Evolutionary conservation across 2,113 vertebrate species (phyloP).

Genomic region (Rattus rattus): DNA sequence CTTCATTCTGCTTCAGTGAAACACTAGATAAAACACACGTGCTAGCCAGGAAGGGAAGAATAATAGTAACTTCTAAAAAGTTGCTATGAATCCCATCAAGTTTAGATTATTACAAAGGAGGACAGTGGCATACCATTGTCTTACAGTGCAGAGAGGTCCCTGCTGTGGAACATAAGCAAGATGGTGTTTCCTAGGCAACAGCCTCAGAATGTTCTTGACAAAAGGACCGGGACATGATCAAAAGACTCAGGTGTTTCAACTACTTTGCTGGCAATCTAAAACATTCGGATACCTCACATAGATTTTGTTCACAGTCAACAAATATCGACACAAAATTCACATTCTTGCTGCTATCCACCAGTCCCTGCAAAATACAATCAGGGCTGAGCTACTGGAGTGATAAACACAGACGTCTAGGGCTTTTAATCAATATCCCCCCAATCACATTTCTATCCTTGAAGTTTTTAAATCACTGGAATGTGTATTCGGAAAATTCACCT

Average conservation of each 20-base stretch:
- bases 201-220: not conserved
- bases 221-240: not conserved
- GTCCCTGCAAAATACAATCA: not conserved
- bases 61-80: not conserved
- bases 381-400: not conserved
- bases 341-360: not conserved
- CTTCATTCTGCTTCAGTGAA: not conserved
- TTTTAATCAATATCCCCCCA: not conserved
- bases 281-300: not conserved
- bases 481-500: constrained; percentile 15
- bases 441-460: constrained; percentile 2
- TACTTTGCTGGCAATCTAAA: not conserved
- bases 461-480: not conserved
- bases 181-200: not conserved
- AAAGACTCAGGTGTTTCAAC: constrained; percentile 20
- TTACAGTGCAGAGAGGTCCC: not conserved
- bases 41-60: constrained; percentile 8
- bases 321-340: not conserved
- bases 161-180: not conserved
- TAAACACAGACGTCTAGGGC: not conserved
- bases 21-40: not conserved
- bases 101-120: constrained; percentile 8
- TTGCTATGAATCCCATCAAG: not conserved
- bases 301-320: not conserved
- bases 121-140: not conserved